Percentiles rank a stretch among this genome's conserved stretches.
Conservation (phyloP, 2,113 vertebrate genomes). For the Periophthalmus modestus region DNA sequence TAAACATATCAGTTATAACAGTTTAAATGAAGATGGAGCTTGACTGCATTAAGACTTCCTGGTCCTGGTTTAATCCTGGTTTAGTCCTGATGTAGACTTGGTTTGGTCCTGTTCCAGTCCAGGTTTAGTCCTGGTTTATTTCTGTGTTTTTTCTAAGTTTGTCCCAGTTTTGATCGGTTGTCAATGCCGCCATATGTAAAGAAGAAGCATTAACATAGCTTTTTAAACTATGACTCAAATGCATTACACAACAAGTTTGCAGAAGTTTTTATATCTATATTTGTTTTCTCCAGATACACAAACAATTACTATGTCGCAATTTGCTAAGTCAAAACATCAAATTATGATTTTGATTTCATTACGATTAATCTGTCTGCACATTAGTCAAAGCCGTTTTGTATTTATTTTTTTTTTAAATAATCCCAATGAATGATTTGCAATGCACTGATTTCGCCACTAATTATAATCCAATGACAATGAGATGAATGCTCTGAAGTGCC, state of each 20-base stretch:
- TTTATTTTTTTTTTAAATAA: too few species aligned
- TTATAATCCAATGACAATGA: constrained; percentile 23
- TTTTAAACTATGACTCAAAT: too few species aligned
- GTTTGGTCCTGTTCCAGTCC: background rate
- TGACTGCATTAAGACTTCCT: background rate
- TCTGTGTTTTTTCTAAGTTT: too few species aligned
- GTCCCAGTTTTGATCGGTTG: too few species aligned
- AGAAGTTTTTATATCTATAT: too few species aligned
- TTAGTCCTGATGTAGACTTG: background rate
- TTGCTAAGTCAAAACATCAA: background rate
- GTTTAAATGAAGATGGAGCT: background rate
- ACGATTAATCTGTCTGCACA: background rate
- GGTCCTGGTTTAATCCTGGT: background rate
- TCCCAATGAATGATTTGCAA: background rate
- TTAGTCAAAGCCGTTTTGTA: background rate
- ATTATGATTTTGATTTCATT: background rate
- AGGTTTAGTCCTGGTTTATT: background rate
- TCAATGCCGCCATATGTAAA: too few species aligned
- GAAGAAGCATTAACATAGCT: too few species aligned
- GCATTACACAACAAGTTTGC: too few species aligned
- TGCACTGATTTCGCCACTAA: background rate
- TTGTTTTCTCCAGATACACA: too few species aligned
- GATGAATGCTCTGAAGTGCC: constrained; percentile 40
- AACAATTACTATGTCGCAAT: too few species aligned
- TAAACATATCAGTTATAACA: background rate